Evolutionary conservation across 2,113 vertebrate genomes (phyloP).

Genomic region (Eubucco bourcierii): DNA sequence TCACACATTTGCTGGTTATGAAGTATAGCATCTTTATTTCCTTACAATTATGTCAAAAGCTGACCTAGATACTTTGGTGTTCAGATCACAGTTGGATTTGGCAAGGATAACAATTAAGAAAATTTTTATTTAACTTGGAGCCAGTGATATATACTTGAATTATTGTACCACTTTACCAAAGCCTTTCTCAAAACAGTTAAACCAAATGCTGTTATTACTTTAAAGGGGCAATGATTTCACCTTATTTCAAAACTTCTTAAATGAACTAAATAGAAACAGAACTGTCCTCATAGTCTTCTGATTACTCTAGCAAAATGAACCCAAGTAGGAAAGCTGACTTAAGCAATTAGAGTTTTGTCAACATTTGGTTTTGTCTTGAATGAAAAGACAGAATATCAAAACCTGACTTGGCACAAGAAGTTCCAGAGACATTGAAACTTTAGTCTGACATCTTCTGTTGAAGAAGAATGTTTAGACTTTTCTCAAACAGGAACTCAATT

Average conservation of each 20-base stretch:
- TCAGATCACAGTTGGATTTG: background rate
- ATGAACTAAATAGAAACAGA: background rate
- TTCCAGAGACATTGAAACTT: slow-evolving; percentile 5
- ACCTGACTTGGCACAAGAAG: background rate
- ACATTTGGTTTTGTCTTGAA: slow-evolving; percentile 25
- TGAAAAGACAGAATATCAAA: slow-evolving; percentile 26
- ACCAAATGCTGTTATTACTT: background rate
- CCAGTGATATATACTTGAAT: background rate
- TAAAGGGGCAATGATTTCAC: background rate
- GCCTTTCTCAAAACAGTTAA: background rate
- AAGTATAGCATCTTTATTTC: background rate
- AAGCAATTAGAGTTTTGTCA: slow-evolving; percentile 25
- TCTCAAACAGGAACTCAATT: slow-evolving; percentile 49
- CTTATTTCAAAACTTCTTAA: background rate
- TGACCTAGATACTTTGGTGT: background rate
- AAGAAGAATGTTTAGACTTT: slow-evolving; percentile 52
- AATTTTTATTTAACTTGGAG: background rate
- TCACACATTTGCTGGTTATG: background rate
- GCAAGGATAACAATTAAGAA: background rate
- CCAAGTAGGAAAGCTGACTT: slow-evolving; percentile 23
- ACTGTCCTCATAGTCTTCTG: background rate
- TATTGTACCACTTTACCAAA: accelerated
- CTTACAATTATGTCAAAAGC: background rate
- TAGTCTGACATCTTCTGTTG: slow-evolving; percentile 33
- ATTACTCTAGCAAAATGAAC: background rate